These are phyloP conservation scores for Octopus bimaculoides DNA, from an alignment of 1,140 invertebrate species.

Conservation along the genomic window DNA sequence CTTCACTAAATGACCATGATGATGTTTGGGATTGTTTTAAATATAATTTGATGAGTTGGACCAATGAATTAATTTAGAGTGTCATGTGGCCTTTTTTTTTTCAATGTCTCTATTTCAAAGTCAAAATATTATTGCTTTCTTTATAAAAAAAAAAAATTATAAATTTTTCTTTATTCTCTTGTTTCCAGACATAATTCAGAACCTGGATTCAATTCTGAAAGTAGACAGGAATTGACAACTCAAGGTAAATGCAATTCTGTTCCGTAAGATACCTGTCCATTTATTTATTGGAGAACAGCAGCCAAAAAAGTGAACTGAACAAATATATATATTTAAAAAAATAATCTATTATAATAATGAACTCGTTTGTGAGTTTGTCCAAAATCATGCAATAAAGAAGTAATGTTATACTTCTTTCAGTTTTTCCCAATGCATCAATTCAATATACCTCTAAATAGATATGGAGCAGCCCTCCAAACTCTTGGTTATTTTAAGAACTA, in stretches of 20 bases:
- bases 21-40: too few species aligned
- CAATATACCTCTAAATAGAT: too few species aligned
- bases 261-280: background rate
- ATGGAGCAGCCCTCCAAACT: too few species aligned
- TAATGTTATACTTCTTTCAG: background rate
- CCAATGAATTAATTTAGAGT: too few species aligned
- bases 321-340: background rate
- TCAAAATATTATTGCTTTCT: too few species aligned
- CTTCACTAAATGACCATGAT: too few species aligned
- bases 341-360: background rate
- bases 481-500: too few species aligned
- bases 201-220: background rate
- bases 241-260: background rate
- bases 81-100: too few species aligned
- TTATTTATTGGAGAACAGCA: background rate
- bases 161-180: background rate
- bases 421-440: too few species aligned
- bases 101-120: too few species aligned
- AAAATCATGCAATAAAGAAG: background rate
- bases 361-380: background rate
- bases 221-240: background rate
- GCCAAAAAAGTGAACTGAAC: background rate
- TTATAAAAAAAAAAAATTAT: too few species aligned
- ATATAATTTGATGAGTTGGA: too few species aligned
- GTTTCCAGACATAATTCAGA: background rate